Evolutionary conservation across 2,888 invertebrate species (phyloP).

Genomic region (Trichacis sp.): DNA sequence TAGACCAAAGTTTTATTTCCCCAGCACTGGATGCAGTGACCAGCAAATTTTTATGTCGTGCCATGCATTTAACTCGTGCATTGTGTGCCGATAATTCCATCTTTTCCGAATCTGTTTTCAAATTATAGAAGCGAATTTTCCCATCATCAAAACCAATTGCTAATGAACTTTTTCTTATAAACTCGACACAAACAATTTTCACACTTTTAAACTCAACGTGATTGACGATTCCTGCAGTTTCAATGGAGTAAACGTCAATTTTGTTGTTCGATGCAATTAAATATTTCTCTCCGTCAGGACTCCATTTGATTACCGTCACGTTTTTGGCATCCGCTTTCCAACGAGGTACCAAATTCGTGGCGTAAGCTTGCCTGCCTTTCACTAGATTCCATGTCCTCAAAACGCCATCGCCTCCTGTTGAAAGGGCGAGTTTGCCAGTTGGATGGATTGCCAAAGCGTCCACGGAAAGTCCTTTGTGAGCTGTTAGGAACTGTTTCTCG

Average conservation of each 20-base stretch:
- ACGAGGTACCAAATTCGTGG: slow-evolving; percentile 80
- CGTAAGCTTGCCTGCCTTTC: slow-evolving; percentile 90
- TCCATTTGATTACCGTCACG: slow-evolving; percentile 73
- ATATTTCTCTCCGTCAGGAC: slow-evolving; percentile 82
- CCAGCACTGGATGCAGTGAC: slow-evolving; percentile 85
- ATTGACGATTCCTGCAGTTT: slow-evolving; percentile 80
- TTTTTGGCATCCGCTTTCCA: slow-evolving; percentile 60
- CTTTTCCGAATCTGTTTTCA: slow-evolving; percentile 68
- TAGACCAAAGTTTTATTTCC: slow-evolving; percentile 80
- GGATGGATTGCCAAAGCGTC: slow-evolving; percentile 87
- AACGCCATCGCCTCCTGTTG: slow-evolving; percentile 86
- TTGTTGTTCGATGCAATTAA: slow-evolving; percentile 79
- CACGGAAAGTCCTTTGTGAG: slow-evolving; percentile 84
- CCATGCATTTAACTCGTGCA: slow-evolving; percentile 78
- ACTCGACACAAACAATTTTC: slow-evolving; percentile 79
- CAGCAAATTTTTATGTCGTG: slow-evolving; percentile 72
- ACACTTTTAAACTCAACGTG: slow-evolving; percentile 75
- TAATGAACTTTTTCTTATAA: slow-evolving; percentile 76
- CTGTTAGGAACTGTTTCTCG: slow-evolving; percentile 84
- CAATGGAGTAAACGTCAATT: slow-evolving; percentile 85
- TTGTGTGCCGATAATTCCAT: slow-evolving; percentile 72
- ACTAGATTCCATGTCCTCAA: slow-evolving; percentile 94
- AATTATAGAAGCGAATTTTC: slow-evolving; percentile 73
- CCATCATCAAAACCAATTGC: slow-evolving; percentile 84
- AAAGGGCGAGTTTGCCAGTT: slow-evolving; percentile 88